Conservation (phyloP, 2,797 vertebrate genomes). For the Pipistrellus kuhlii region DNA sequence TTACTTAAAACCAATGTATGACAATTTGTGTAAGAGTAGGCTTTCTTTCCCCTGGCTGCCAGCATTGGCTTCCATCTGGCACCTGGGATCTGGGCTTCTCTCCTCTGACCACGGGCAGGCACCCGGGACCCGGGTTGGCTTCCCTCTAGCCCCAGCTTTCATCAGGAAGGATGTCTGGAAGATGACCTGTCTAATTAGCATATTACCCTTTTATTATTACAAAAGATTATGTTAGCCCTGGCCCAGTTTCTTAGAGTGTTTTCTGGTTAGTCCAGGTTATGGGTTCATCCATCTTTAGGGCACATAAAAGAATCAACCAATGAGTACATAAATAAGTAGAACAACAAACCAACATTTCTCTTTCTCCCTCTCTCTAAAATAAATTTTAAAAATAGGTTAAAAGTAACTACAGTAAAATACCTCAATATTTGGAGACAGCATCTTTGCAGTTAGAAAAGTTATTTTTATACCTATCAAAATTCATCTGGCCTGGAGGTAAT, state of each 20-base stretch:
- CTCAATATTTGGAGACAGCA: neutral
- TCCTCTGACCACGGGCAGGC: too few relatives aligned
- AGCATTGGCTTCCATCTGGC: too few relatives aligned
- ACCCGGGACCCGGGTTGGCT: too few relatives aligned
- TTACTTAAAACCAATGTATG: neutral
- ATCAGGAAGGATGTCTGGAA: too few relatives aligned
- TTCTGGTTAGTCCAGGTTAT: neutral
- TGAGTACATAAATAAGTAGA: neutral
- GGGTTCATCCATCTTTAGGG: neutral
- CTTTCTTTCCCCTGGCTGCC: too few relatives aligned
- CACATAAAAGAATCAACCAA: neutral
- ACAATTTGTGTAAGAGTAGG: too few relatives aligned
- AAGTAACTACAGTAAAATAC: neutral
- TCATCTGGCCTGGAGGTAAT: neutral
- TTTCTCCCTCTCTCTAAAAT: neutral
- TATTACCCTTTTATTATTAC: too few relatives aligned
- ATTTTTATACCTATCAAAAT: slow-evolving; percentile 6
- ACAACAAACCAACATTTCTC: neutral
- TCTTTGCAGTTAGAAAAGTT: neutral
- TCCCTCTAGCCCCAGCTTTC: too few relatives aligned
- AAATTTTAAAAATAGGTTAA: neutral
- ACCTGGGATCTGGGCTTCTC: too few relatives aligned
- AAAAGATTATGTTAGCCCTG: too few relatives aligned
- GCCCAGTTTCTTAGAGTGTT: neutral
- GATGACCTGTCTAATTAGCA: too few relatives aligned